Conservation (phyloP, 92 coral and sea anemone genomes). For the Galaxea fascicularis region DNA sequence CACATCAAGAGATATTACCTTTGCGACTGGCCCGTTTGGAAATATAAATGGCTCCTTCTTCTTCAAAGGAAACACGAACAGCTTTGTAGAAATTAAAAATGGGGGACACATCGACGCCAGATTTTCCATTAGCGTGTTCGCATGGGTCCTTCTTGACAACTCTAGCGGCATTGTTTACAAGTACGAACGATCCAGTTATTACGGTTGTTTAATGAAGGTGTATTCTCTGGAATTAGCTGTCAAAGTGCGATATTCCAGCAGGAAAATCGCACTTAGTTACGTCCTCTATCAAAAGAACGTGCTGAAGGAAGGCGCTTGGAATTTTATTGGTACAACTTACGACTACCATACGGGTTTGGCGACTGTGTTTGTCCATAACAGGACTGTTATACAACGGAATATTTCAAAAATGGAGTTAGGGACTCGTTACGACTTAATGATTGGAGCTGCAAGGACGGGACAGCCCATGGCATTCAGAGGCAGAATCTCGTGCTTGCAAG, state of each 20-base stretch:
- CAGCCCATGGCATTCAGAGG: conserved; percentile 30
- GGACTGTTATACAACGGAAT: conserved; percentile 34
- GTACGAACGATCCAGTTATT: neutral
- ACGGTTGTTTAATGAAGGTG: conserved; percentile 7
- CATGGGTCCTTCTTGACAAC: conserved; percentile 23
- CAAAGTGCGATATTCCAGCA: conserved; percentile 1
- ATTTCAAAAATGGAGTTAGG: conserved; percentile 50
- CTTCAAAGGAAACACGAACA: conserved; percentile 17
- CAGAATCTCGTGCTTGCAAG: conserved; percentile 57
- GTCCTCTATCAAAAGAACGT: conserved; percentile 12
- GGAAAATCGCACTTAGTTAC: neutral
- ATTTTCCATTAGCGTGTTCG: conserved; percentile 23
- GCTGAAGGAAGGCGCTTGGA: conserved; percentile 37
- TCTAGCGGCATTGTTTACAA: conserved; percentile 23
- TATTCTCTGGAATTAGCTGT: neutral
- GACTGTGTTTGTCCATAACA: conserved; percentile 57
- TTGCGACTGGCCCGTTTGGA: conserved; percentile 48
- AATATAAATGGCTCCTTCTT: conserved; percentile 42
- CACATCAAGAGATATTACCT: neutral
- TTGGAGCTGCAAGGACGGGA: conserved; percentile 38
- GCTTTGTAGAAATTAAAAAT: conserved; percentile 19
- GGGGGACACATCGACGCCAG: conserved; percentile 20
- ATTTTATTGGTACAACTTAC: conserved; percentile 59
- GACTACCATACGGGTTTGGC: conserved; percentile 62
- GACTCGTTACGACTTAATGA: conserved; percentile 37